These are phyloP conservation scores for Epiblema foenella DNA, from an alignment of 2,888 invertebrate species.

Conservation along the genomic window DNA sequence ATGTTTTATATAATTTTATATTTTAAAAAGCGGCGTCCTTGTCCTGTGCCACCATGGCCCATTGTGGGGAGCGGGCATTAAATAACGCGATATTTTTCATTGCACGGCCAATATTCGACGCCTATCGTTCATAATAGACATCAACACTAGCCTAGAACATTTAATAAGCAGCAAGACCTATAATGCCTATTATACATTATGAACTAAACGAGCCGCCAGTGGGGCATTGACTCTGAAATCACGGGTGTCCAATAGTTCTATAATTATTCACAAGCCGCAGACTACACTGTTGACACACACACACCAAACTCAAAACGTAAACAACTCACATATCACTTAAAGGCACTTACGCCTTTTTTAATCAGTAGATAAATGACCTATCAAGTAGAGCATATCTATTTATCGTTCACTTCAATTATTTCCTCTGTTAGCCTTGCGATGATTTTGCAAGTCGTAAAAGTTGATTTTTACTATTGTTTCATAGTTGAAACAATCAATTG, in stretches of 20 bases:
- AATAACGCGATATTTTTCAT: no score
- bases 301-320: slow-evolving; percentile 49
- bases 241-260: slow-evolving; percentile 74
- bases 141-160: slow-evolving; percentile 19
- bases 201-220: slow-evolving; percentile 27
- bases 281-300: slow-evolving; percentile 71
- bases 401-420: slow-evolving; percentile 72
- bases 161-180: slow-evolving; percentile 34
- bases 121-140: no score
- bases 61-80: no score
- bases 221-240: slow-evolving; percentile 78
- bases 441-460: slow-evolving; percentile 57
- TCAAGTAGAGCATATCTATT: slow-evolving; percentile 72
- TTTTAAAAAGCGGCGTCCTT: no score
- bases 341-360: slow-evolving; percentile 5
- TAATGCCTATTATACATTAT: slow-evolving; percentile 9
- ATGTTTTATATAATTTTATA: no score
- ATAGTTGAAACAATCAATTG: slow-evolving; percentile 13
- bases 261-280: slow-evolving; percentile 64
- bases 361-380: slow-evolving; percentile 58
- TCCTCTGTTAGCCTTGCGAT: slow-evolving; percentile 63
- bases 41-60: no score
- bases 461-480: slow-evolving; percentile 46
- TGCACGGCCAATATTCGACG: no score
- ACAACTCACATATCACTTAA: not conserved